Percentiles rank a stretch among this genome's conserved stretches.
Conservation (phyloP, 2,888 invertebrate genomes). For the Beris morrisii region DNA sequence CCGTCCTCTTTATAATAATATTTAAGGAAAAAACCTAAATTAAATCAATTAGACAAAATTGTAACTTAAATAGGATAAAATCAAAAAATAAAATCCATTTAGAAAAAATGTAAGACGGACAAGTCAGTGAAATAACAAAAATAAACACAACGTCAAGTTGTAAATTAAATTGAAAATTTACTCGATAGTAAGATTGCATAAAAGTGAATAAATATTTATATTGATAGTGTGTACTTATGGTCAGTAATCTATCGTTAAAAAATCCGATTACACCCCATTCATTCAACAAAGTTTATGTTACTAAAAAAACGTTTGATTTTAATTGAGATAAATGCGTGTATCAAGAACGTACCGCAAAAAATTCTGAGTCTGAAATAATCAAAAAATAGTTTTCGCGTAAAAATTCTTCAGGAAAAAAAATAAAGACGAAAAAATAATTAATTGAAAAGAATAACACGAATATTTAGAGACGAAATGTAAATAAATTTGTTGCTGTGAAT, state of each 20-base stretch:
- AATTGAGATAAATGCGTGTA: too few relatives aligned
- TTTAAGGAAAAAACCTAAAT: slow-evolving; percentile 20
- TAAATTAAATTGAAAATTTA: slow-evolving; percentile 25
- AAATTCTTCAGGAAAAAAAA: too few relatives aligned
- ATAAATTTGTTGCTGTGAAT: slow-evolving; percentile 28
- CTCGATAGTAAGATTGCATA: slow-evolving; percentile 14
- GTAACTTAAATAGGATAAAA: slow-evolving; percentile 38
- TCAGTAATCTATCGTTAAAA: too few relatives aligned
- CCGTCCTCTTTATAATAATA: slow-evolving; percentile 43
- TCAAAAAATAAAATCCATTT: slow-evolving; percentile 20
- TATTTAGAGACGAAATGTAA: slow-evolving; percentile 21
- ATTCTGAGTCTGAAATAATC: too few relatives aligned
- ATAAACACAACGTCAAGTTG: slow-evolving; percentile 30
- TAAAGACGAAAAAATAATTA: background rate
- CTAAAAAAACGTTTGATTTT: too few relatives aligned
- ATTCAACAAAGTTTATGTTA: too few relatives aligned
- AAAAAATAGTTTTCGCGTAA: too few relatives aligned
- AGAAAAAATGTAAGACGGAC: slow-evolving; percentile 34
- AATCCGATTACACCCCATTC: too few relatives aligned
- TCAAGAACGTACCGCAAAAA: too few relatives aligned
- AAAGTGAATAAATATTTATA: background rate
- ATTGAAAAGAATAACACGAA: slow-evolving; percentile 9
- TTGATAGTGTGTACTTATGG: background rate
- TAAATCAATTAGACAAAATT: slow-evolving; percentile 34
- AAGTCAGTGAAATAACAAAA: slow-evolving; percentile 36